These are phyloP conservation scores for Melinopterus prodromus DNA, from an alignment of 2,888 invertebrate species.

Conservation along the genomic window DNA sequence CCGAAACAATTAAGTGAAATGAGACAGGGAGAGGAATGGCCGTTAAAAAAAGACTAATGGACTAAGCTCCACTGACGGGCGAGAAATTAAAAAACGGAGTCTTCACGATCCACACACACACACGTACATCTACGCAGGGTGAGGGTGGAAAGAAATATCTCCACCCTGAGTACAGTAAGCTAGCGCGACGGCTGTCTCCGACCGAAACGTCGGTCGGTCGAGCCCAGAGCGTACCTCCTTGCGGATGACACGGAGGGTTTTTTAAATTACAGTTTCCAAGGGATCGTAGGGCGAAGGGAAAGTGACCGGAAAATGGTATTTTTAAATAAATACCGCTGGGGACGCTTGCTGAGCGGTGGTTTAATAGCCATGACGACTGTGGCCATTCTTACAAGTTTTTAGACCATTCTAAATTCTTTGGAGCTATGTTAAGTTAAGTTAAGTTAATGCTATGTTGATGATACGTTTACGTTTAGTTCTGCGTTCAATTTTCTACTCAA, in stretches of 20 bases:
- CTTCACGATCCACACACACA: slow-evolving; percentile 40
- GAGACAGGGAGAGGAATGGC: slow-evolving; percentile 54
- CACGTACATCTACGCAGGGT: slow-evolving; percentile 36
- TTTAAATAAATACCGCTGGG: slow-evolving; percentile 58
- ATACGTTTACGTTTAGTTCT: too few relatives aligned
- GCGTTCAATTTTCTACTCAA: too few relatives aligned
- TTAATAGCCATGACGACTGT: slow-evolving; percentile 10
- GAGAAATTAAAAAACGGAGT: slow-evolving; percentile 54
- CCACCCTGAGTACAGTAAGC: slow-evolving; percentile 34
- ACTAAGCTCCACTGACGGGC: slow-evolving; percentile 52
- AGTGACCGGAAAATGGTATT: slow-evolving; percentile 56
- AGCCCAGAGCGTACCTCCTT: slow-evolving; percentile 42
- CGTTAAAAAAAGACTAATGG: slow-evolving; percentile 50
- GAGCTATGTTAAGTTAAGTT: too few relatives aligned
- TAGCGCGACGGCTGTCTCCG: slow-evolving; percentile 37
- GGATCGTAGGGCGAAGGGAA: slow-evolving; percentile 46
- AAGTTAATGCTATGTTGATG: too few relatives aligned
- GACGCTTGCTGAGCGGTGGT: slow-evolving; percentile 37
- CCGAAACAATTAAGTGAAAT: slow-evolving; percentile 57
- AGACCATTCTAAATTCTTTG: not conserved
- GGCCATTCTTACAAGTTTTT: not conserved
- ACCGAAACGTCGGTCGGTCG: slow-evolving; percentile 30
- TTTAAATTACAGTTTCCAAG: slow-evolving; percentile 57
- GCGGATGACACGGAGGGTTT: slow-evolving; percentile 51
- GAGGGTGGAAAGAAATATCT: slow-evolving; percentile 37